phyloP scores from a whole-genome alignment of 23 tunicate genomes.

The Styela clava region DNA sequence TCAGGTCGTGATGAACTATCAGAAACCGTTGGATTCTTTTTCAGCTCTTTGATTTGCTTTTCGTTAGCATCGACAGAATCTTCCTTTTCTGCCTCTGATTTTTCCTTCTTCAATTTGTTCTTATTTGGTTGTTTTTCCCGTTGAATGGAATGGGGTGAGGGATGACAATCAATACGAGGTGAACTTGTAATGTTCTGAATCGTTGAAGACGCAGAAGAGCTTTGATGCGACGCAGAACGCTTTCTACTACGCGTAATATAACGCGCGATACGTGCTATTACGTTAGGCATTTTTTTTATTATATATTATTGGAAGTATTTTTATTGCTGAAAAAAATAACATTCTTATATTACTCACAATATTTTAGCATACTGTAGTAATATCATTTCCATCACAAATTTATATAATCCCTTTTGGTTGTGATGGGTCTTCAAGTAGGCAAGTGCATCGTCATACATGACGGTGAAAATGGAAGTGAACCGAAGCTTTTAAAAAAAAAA shows the following conservation, averaged over 20 bases:
- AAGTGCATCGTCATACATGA: too few species aligned
- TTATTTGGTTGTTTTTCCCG: not conserved
- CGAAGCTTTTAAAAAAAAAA: too few species aligned
- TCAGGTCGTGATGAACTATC: not conserved
- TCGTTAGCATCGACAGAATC: not conserved
- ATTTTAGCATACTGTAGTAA: too few species aligned
- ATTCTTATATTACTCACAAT: too few species aligned
- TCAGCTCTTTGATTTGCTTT: not conserved
- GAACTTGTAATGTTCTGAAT: not conserved
- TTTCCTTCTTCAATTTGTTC: not conserved
- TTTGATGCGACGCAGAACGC: conserved; percentile 8
- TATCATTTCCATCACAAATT: too few species aligned
- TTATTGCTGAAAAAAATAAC: too few species aligned
- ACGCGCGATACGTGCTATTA: not conserved
- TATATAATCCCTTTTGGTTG: too few species aligned
- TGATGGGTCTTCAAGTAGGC: too few species aligned
- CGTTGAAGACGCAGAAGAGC: not conserved
- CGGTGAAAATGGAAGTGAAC: too few species aligned
- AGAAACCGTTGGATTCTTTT: not conserved
- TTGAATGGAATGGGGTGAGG: not conserved
- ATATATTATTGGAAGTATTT: too few species aligned
- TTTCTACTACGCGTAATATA: conserved; percentile 12
- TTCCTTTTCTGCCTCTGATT: not conserved
- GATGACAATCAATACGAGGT: not conserved
- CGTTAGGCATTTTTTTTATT: conserved; percentile 5